Evolutionary conservation across 2,113 vertebrate genomes (phyloP), one percentile per base, ranked within the genome.

Genomic region (Thryonomys swinderianus): DNA sequence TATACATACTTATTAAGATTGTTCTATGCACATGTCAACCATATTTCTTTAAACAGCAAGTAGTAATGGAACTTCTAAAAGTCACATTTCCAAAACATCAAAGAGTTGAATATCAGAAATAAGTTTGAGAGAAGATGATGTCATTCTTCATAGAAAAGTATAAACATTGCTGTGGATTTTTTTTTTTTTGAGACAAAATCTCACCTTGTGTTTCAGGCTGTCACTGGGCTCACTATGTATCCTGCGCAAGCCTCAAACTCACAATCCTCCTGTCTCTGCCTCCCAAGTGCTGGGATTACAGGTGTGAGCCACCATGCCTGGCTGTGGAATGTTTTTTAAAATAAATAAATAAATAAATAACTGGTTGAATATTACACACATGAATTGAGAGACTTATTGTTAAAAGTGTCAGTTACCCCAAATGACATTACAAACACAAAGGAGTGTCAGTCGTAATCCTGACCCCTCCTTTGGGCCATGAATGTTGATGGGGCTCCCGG

Each of bases 51-150:
- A 85, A 25, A n/a, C 18, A 84, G 20, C 14, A 45, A 88, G 55
- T 62, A n/a, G 32, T 64, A 64, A 83, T 45, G 45, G 55, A 84
- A 62, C 37, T 71, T 88, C 61, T 20, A 79, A 79, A 64, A 71
- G 88, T 62, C 57, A 74, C 21, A 48, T 86, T 81, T 93, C 32
- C 27, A 96, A 78, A 78, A 67, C 30, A 91, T 37, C 25, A 78
- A 91, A 71, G 59, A 10, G 13, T 53, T 83, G 53, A 82, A 45
- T 53, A 55, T 51, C n/a, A 85, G 53, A 51, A 67, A 45, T 85
- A 82, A 73, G 5, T 32, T 11, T 84, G 37, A 45, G 25, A 32
- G 9, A n/a, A n/a, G n/a, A 76, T 64, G n/a, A 48, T 62, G 17
- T 62, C 61, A 45, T 62, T 82, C 53, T 83, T 87, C 76, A 87